Base-by-base conservation (phyloP, 2,888 invertebrate genomes). In the Dicyrtoma fusca region DNA sequence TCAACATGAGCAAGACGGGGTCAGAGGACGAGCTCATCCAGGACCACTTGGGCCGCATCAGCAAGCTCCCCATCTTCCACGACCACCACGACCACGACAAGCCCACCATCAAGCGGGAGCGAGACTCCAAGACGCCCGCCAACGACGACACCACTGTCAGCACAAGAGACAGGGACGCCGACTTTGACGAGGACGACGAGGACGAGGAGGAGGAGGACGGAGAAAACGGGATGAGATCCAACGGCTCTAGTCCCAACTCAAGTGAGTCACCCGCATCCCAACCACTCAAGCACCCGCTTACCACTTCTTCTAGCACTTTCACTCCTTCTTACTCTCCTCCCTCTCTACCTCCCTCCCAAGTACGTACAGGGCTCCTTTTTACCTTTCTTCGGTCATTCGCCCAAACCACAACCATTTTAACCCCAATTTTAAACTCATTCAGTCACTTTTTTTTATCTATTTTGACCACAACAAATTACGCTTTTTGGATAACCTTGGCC, bases 201-300 rank as follows among this genome's bases (percentile, higher is more conserved):
- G 65, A 73, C 23, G 68, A 53, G 14, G 71, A 64, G 57, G 72
- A 74, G 23, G 69, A 70, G 3, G 74, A 74, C 63, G 74, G 71
- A 21, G 71, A 74, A 49, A 73, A 73, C 62, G 70, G 70, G 49
- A 71, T 71, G 57, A 69, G 88, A 83, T 77, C 80, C 82, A 78
- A 74, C 81, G 75, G 59, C 76, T 71, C 71, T 75, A 71, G 71
- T 71, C 71, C 71, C 63, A 69, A 69, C 49, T 63, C 71, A 51
- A 59, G 76, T 74, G 69, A 74, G 72, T 69, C 21, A 49, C 42
- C 42, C 63, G 73, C 26, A 71, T 70, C 23, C 68, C n/a, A n/a
- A n/a, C n/a, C n/a, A n/a, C n/a, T n/a, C n/a, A n/a, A n/a, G n/a
- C n/a, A n/a, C n/a, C n/a, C n/a, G n/a, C n/a, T n/a, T n/a, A n/a